phyloP scores from a whole-genome alignment of 2,888 invertebrate species.

The Agrilus mali region DNA sequence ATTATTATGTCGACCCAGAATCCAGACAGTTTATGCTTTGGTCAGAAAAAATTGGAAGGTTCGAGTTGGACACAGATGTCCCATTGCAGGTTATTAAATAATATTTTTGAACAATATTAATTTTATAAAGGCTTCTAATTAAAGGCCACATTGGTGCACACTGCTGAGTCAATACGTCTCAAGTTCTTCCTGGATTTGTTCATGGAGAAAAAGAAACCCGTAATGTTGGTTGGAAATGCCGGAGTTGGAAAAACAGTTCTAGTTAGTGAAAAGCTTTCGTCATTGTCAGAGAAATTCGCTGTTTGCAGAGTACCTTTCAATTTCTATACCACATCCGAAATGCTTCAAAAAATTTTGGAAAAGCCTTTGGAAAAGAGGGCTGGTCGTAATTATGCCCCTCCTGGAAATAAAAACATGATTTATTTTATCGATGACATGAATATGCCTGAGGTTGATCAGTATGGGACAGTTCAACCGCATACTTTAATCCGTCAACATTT shows the following conservation, averaged over 20 bases:
- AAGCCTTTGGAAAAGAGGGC: conserved; percentile 95
- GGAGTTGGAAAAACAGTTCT: conserved; percentile 91
- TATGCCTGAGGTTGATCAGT: conserved; percentile 85
- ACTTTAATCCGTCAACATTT: conserved; percentile 90
- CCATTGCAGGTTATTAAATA: conserved; percentile 76
- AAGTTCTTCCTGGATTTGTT: conserved; percentile 81
- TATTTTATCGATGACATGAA: conserved; percentile 98
- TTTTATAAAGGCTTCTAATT: conserved; percentile 13
- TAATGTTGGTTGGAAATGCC: conserved; percentile 89
- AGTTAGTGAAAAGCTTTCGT: conserved; percentile 56
- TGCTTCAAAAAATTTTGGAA: conserved; percentile 86
- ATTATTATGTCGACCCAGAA: conserved; percentile 85
- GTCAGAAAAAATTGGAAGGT: conserved; percentile 80
- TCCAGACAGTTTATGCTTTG: conserved; percentile 81
- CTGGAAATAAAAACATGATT: conserved; percentile 83
- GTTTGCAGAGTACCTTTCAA: conserved; percentile 91
- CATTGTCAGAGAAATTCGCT: conserved; percentile 74
- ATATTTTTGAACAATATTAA: background rate
- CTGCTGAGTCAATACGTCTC: conserved; percentile 83
- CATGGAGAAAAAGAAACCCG: conserved; percentile 78
- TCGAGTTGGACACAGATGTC: conserved; percentile 82
- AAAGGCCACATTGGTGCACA: conserved; percentile 82
- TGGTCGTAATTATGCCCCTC: conserved; percentile 83
- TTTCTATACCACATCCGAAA: conserved; percentile 90
- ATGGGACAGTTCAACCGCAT: conserved; percentile 94